Evolutionary conservation across 1,140 invertebrate genomes (phyloP).

Genomic region (Adelges cooleyi): DNA sequence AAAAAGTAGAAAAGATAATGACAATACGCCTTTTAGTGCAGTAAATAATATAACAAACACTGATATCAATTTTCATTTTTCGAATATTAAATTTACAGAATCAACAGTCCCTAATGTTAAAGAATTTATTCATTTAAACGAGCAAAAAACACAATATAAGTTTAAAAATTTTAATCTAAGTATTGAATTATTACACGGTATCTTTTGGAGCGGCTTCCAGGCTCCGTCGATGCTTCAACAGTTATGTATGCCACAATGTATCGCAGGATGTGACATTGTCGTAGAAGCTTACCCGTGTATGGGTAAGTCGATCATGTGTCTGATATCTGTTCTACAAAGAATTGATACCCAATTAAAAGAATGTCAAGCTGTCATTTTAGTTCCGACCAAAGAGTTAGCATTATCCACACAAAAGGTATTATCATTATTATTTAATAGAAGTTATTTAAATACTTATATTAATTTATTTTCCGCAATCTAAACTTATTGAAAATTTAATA

Average conservation of each 20-base stretch:
- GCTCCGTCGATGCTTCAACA: not conserved
- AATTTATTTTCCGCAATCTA: too few relatives aligned
- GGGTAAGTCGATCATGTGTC: not conserved
- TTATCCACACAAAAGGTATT: constrained; percentile 43
- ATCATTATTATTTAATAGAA: too few relatives aligned
- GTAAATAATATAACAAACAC: too few relatives aligned
- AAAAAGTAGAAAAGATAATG: too few relatives aligned
- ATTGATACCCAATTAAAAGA: constrained; percentile 42
- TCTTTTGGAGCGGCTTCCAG: not conserved
- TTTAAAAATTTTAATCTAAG: not conserved
- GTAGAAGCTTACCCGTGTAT: not conserved
- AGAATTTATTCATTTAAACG: too few relatives aligned
- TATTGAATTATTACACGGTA: constrained; percentile 1
- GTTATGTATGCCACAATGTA: not conserved
- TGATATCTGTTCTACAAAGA: constrained; percentile 32
- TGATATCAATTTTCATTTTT: too few relatives aligned
- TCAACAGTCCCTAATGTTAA: too few relatives aligned
- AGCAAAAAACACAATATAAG: not conserved
- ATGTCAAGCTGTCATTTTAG: constrained; percentile 56
- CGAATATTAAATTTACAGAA: too few relatives aligned
- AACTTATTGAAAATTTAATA: not conserved
- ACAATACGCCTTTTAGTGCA: too few relatives aligned
- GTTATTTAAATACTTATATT: too few relatives aligned
- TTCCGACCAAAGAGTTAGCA: constrained; percentile 58
- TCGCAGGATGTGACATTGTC: not conserved